These are phyloP conservation scores for Chrysemys picta DNA, from an alignment of 2,113 vertebrate species.

Conservation along the genomic window DNA sequence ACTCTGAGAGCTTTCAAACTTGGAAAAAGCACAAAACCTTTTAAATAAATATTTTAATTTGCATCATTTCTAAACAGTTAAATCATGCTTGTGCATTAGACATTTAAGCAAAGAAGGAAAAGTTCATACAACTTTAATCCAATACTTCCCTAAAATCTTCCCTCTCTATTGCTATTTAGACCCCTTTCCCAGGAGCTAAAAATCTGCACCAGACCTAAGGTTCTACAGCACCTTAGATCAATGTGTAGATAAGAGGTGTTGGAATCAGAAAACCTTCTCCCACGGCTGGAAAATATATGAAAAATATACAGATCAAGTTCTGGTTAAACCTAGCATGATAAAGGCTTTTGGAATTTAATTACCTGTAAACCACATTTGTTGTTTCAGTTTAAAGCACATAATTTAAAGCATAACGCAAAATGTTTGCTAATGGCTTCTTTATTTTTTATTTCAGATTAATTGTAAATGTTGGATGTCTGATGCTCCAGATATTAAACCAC, in stretches of 20 bases:
- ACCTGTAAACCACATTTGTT: background rate
- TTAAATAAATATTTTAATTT: constrained; percentile 27
- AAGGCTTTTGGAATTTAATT: constrained; percentile 44
- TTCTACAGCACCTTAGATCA: background rate
- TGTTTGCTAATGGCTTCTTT: background rate
- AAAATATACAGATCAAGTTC: constrained; percentile 9
- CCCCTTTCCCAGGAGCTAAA: background rate
- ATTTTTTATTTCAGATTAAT: background rate
- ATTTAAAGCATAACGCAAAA: constrained; percentile 39
- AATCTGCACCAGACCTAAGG: background rate
- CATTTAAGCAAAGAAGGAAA: background rate
- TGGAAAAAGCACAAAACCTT: constrained; percentile 45
- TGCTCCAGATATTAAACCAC: background rate
- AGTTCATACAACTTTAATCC: background rate
- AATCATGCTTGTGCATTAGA: background rate
- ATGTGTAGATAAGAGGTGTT: background rate
- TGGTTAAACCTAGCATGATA: background rate
- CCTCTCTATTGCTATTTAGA: background rate
- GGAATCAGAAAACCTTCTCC: background rate
- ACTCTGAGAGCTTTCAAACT: constrained; percentile 12
- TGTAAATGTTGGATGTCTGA: background rate
- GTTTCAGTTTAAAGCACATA: background rate
- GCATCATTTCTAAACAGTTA: constrained; percentile 23
- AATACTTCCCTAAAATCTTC: background rate
- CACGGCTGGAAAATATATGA: background rate